phyloP scores from a whole-genome alignment of 1,140 invertebrate genomes.

The Dendrolimus kikuchii region DNA sequence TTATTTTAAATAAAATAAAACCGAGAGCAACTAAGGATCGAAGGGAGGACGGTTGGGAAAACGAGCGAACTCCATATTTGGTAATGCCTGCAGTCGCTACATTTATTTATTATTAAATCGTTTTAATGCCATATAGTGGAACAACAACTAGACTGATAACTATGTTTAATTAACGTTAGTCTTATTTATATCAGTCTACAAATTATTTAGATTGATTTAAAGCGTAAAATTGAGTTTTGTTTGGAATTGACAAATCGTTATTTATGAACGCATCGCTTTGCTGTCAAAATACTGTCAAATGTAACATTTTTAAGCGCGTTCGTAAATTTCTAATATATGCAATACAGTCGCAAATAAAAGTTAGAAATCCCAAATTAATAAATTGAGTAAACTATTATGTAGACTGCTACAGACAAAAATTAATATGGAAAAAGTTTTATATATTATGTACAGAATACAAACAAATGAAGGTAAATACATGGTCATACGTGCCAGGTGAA shows the following conservation, averaged over 20 bases:
- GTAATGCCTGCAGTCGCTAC: constrained; percentile 69
- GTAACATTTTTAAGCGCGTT: not conserved
- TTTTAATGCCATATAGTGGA: constrained; percentile 5
- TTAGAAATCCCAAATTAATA: no score
- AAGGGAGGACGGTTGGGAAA: constrained; percentile 71
- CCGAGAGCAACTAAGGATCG: constrained; percentile 66
- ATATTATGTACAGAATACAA: no score
- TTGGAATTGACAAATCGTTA: constrained; percentile 20
- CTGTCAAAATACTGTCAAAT: constrained; percentile 18
- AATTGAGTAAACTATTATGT: no score
- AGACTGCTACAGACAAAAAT: no score
- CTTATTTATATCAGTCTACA: constrained; percentile 10
- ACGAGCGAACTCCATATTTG: constrained; percentile 74
- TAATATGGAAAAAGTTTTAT: no score
- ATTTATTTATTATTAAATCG: constrained; percentile 47
- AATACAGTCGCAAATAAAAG: no score
- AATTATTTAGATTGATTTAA: constrained; percentile 13
- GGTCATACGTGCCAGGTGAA: no score
- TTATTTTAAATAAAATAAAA: constrained; percentile 58
- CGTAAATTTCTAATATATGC: not conserved
- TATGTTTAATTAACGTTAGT: constrained; percentile 8
- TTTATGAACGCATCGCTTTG: constrained; percentile 35
- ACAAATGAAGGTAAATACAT: no score
- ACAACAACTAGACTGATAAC: not conserved
- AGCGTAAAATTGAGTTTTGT: constrained; percentile 9